These are phyloP conservation scores for Dinocampus coccinellae DNA, from an alignment of 2,888 invertebrate genomes.

Conservation along the genomic window DNA sequence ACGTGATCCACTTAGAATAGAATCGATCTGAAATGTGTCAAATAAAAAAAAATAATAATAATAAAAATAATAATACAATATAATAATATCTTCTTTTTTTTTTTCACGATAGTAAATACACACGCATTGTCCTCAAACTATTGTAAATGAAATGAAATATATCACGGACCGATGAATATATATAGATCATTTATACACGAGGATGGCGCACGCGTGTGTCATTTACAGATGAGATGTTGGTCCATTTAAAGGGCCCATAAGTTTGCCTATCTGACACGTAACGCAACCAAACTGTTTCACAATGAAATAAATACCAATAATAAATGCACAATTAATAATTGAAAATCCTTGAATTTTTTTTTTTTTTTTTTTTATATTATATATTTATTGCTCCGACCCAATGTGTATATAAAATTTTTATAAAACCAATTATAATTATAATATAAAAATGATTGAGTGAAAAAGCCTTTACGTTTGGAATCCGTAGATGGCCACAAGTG, in stretches of 20 bases:
- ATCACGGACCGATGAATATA: background rate
- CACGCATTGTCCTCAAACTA: background rate
- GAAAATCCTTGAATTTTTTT: no score
- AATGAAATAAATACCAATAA: background rate
- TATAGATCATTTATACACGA: background rate
- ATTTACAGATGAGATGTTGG: background rate
- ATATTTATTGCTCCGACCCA: no score
- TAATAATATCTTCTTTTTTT: background rate
- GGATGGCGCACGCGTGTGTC: background rate
- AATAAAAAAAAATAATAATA: background rate
- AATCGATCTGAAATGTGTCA: background rate
- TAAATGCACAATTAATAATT: background rate
- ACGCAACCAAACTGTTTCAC: background rate
- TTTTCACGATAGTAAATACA: background rate
- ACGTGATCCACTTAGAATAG: background rate
- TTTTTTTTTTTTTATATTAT: no score
- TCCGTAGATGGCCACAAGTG: constrained; percentile 64
- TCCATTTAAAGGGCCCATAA: constrained; percentile 17
- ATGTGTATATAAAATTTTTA: background rate
- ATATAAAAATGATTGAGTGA: background rate
- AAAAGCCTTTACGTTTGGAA: constrained; percentile 28
- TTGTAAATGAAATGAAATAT: constrained; percentile 2
- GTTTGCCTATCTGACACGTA: background rate
- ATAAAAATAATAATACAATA: background rate
- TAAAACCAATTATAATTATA: no score